Evolutionary conservation across 1,140 invertebrate genomes (phyloP).

Genomic region (Macrotrachela quadricornifera): DNA sequence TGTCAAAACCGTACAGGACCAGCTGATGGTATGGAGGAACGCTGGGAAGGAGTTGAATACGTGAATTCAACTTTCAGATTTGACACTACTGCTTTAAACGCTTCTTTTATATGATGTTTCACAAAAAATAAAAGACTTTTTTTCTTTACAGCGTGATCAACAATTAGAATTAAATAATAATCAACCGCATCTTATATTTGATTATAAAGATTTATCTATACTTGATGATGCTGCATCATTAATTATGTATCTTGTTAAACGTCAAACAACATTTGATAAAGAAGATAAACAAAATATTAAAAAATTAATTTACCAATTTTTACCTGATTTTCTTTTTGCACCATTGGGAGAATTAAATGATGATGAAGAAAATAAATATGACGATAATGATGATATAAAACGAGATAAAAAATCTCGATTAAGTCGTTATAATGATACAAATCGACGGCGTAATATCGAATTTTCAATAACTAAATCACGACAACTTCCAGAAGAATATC

Average conservation of each 20-base stretch:
- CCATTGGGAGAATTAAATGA: constrained; percentile 70
- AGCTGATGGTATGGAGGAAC: too few relatives aligned
- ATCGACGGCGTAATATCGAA: constrained; percentile 2
- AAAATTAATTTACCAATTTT: constrained; percentile 62
- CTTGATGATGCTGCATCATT: constrained; percentile 81
- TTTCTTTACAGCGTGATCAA: too few relatives aligned
- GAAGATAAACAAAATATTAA: constrained; percentile 89
- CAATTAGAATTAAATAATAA: too few relatives aligned
- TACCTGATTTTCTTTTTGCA: constrained; percentile 80
- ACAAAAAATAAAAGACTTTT: too few relatives aligned
- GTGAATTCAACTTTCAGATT: too few relatives aligned
- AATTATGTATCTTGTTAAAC: constrained; percentile 85
- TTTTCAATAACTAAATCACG: not conserved
- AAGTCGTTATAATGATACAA: constrained; percentile 8
- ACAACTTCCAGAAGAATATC: constrained; percentile 3
- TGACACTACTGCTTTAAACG: too few relatives aligned
- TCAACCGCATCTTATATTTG: constrained; percentile 52
- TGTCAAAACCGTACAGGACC: too few relatives aligned
- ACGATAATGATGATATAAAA: too few relatives aligned
- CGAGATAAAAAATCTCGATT: not conserved
- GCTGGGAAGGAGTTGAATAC: too few relatives aligned
- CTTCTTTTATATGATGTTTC: too few relatives aligned
- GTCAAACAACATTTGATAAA: constrained; percentile 84
- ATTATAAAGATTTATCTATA: constrained; percentile 58
- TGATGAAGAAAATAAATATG: constrained; percentile 42